Evolutionary conservation across 30 jellyfish, hydroid and myxozoan genomes (phyloP), one percentile per base, ranked within the genome.

Genomic region (Cassiopea xamachana): DNA sequence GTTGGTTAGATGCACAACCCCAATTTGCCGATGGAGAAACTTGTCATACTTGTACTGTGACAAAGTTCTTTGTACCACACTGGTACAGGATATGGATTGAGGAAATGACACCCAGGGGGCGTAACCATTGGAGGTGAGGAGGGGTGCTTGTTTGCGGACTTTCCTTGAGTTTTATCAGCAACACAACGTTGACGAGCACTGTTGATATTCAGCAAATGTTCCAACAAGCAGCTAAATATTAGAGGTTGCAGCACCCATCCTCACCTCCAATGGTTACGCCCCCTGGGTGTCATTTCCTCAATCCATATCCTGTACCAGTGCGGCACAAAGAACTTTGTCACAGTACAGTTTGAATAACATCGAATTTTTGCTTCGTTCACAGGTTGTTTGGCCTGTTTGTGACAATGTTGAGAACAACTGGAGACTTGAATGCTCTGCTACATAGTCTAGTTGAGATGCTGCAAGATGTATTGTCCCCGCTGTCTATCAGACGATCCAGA

Each of bases 301-400:
- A 10, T 55, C 7, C 10, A 55, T 55, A 10, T 3, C 12, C 10
- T 55, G 64, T 10, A 55, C 12, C 64, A 55, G 64, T 10, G 64
- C 12, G 7, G 10, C 7, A 55, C 10, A 55, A 3, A 3, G 7
- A 55, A 3, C 12, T 55, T 55, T 10, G 10, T 6, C 12, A 10
- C 64, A 55, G 64, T 55, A 55, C 12, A 55, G 12, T 55, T 10
- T 3, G 64, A 6, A 55, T 6, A 3, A 3, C 64, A 55, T 55
- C 12, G 10, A 55, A 6, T 6, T 55, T 10, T 55, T 19, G 10
- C 13, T 18, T 51, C 43, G 85, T 48, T 91, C 50, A 48, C 81
- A 93, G 98, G 88, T 78, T 93, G 15, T 89, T 93, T 78, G 59
- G 72, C 43, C 87, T 68, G 8, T 81, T 93, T 51, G 81, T 90